phyloP scores from a whole-genome alignment of 2,888 invertebrate genomes.

The Stictocephala bisonia region DNA sequence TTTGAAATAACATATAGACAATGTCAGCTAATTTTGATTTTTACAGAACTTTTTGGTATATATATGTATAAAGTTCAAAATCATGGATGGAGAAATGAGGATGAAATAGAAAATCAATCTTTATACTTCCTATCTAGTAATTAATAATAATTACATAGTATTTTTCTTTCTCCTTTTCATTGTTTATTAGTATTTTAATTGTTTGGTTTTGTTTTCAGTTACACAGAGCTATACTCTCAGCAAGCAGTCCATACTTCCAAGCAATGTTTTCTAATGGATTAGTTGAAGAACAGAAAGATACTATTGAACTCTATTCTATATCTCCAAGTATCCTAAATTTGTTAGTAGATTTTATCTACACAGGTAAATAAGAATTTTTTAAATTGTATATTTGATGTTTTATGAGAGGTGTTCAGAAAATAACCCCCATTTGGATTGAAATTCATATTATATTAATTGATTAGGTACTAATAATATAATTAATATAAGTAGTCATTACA shows the following conservation, averaged over 20 bases:
- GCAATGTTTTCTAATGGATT: slow-evolving; percentile 92
- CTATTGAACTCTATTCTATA: slow-evolving; percentile 83
- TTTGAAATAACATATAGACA: no score
- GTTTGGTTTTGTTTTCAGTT: slow-evolving; percentile 74
- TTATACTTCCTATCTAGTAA: no score
- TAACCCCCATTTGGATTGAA: no score
- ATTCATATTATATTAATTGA: slow-evolving; percentile 29
- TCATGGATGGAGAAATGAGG: no score
- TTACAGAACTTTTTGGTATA: no score
- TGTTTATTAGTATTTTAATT: background rate
- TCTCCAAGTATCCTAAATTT: slow-evolving; percentile 79
- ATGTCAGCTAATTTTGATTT: no score
- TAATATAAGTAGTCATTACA: slow-evolving; percentile 19
- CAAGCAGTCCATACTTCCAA: slow-evolving; percentile 92
- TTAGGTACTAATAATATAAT: background rate
- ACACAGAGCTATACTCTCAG: slow-evolving; percentile 86
- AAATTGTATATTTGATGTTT: no score
- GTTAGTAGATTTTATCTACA: slow-evolving; percentile 89
- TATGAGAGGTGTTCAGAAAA: no score
- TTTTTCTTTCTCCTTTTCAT: no score
- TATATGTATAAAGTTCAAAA: no score
- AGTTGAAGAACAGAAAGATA: slow-evolving; percentile 82
- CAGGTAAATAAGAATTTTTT: slow-evolving; percentile 72
- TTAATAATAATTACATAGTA: no score
- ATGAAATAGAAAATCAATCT: no score